phyloP scores from a whole-genome alignment of 2,888 invertebrate species.

The Eupithecia vulgata region DNA sequence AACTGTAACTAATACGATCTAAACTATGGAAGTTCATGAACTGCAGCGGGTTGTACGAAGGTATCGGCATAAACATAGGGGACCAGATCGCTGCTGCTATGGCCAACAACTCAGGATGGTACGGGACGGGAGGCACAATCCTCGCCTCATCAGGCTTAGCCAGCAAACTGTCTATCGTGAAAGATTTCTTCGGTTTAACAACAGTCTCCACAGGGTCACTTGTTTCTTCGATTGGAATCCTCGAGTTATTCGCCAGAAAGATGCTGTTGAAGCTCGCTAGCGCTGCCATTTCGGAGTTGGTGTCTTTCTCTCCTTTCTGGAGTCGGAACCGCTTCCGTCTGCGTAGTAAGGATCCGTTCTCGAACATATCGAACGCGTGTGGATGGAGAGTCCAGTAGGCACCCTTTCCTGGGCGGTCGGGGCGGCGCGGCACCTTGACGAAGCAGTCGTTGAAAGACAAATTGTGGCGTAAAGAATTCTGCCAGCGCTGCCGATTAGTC shows the following conservation, averaged over 20 bases:
- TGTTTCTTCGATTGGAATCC: conserved; percentile 50
- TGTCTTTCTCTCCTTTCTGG: conserved; percentile 52
- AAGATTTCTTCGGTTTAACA: conserved; percentile 86
- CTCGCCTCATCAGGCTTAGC: conserved; percentile 66
- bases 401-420: conserved; percentile 92
- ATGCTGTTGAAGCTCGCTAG: conserved; percentile 87
- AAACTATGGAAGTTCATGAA: conserved; percentile 54
- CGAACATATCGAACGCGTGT: conserved; percentile 93
- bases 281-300: conserved; percentile 86
- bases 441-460: conserved; percentile 98
- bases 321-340: conserved; percentile 93
- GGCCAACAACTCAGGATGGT: conserved; percentile 56
- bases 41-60: conserved; percentile 50
- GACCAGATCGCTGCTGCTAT: conserved; percentile 62
- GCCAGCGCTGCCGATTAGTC: conserved; percentile 94
- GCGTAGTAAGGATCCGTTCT: conserved; percentile 93
- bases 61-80: conserved; percentile 49
- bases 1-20: conserved; percentile 40
- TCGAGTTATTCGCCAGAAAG: conserved; percentile 74
- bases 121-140: conserved; percentile 44
- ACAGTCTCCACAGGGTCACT: conserved; percentile 40
- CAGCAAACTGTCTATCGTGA: conserved; percentile 93
- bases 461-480: conserved; percentile 94
- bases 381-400: conserved; percentile 94
- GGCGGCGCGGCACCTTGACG: conserved; percentile 92